phyloP scores from a whole-genome alignment of 2,888 invertebrate genomes.

The Hirtodrosophila confusa region DNA sequence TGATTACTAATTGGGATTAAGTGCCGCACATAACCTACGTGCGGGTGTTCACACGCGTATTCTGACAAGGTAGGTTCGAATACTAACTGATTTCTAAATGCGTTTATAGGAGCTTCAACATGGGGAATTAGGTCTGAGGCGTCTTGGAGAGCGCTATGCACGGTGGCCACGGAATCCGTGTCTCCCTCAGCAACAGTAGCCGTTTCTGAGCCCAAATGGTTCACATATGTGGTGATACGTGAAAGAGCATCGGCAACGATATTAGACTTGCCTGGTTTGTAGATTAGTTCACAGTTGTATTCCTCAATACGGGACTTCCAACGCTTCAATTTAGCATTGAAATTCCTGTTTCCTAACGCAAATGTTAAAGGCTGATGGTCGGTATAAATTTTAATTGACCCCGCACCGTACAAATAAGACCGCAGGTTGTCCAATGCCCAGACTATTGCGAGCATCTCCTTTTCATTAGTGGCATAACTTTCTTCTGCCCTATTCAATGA shows the following conservation, averaged over 20 bases:
- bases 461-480: slow-evolving; percentile 1
- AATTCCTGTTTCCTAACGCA: slow-evolving; percentile 1
- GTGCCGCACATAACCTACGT: slow-evolving; percentile 1
- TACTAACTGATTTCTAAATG: background rate
- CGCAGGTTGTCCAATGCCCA: slow-evolving; percentile 7
- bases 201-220: too few relatives aligned
- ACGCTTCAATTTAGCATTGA: background rate
- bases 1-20: background rate
- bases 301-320: slow-evolving; percentile 7
- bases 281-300: slow-evolving; percentile 6
- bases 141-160: too few relatives aligned
- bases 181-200: too few relatives aligned
- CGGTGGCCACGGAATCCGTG: too few relatives aligned
- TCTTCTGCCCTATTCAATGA: slow-evolving; percentile 2
- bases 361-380: slow-evolving; percentile 40
- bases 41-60: slow-evolving; percentile 1
- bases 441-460: slow-evolving; percentile 8
- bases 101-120: background rate
- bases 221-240: too few relatives aligned
- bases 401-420: slow-evolving; percentile 18
- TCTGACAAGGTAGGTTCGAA: slow-evolving; percentile 1
- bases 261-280: background rate
- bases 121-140: too few relatives aligned
- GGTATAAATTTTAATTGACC: slow-evolving; percentile 34
- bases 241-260: too few relatives aligned